These are phyloP conservation scores for Drosophila siamana DNA, from an alignment of 2,888 invertebrate genomes.

Conservation along the genomic window DNA sequence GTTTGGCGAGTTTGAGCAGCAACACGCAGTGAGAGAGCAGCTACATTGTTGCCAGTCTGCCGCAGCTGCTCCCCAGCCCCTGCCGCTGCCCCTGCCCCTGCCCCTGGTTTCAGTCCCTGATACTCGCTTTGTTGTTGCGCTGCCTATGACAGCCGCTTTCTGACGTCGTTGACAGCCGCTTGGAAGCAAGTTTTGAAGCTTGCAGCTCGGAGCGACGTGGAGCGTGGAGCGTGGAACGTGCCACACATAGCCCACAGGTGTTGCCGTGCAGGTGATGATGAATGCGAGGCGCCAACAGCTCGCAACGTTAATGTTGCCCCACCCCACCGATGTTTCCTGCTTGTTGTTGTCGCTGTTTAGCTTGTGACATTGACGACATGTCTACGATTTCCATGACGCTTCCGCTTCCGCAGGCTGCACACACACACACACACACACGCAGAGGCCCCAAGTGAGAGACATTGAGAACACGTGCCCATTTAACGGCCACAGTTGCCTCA, in stretches of 20 bases:
- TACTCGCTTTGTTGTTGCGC: slow-evolving; percentile 4
- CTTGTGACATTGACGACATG: slow-evolving; percentile 71
- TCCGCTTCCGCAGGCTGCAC: slow-evolving; percentile 51
- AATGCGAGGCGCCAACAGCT: slow-evolving; percentile 37
- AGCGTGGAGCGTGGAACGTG: slow-evolving; percentile 6
- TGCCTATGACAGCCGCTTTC: slow-evolving; percentile 46
- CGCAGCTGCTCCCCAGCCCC: slow-evolving; percentile 10
- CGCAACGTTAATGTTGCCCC: slow-evolving; percentile 26
- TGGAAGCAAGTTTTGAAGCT: slow-evolving; percentile 13
- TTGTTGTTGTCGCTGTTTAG: slow-evolving; percentile 45
- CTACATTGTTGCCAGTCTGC: slow-evolving; percentile 10
- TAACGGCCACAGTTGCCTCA: slow-evolving; percentile 33
- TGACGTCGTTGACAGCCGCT: slow-evolving; percentile 45
- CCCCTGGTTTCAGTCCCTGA: too few relatives aligned
- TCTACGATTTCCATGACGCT: slow-evolving; percentile 66
- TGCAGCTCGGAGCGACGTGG: slow-evolving; percentile 23
- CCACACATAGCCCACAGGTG: slow-evolving; percentile 48
- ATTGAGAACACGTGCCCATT: slow-evolving; percentile 45
- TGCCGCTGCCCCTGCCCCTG: too few relatives aligned
- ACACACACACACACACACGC: slow-evolving; percentile 19
- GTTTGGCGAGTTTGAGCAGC: too few relatives aligned
- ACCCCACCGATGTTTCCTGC: slow-evolving; percentile 24
- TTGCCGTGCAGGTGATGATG: slow-evolving; percentile 55
- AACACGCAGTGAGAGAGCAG: background rate
- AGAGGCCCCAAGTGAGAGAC: slow-evolving; percentile 1